phyloP scores from a whole-genome alignment of 2,888 invertebrate genomes.

The Coelinius sp. region DNA sequence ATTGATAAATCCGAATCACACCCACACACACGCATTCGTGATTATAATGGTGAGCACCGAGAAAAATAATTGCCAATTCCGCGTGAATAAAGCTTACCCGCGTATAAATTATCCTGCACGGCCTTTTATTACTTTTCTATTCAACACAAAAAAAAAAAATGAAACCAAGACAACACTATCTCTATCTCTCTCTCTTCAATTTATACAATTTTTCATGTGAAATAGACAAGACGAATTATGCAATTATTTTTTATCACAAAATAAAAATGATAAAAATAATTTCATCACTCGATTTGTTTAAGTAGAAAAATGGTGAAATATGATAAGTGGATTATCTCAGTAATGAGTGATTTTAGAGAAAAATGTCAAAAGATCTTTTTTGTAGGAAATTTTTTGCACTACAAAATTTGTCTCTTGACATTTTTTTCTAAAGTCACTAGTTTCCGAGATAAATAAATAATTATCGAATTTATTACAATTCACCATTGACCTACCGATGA shows the following conservation, averaged over 20 bases:
- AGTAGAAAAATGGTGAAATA: too few relatives aligned
- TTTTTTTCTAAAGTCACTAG: too few relatives aligned
- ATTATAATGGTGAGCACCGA: conserved; percentile 70
- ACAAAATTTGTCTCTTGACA: too few relatives aligned
- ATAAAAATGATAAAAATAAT: conserved; percentile 15
- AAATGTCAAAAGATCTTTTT: too few relatives aligned
- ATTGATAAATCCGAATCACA: conserved; percentile 61
- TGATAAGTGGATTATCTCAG: too few relatives aligned
- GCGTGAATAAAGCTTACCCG: conserved; percentile 55
- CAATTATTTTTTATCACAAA: neutral
- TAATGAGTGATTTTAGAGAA: too few relatives aligned
- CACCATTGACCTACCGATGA: conserved; percentile 22
- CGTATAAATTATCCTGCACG: conserved; percentile 50
- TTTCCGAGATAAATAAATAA: too few relatives aligned
- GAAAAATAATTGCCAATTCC: conserved; percentile 61
- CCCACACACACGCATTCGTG: conserved; percentile 49
- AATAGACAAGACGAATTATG: neutral
- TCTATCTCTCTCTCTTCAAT: conserved; percentile 31
- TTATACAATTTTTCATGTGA: conserved; percentile 34
- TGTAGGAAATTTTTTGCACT: too few relatives aligned
- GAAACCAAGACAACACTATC: neutral
- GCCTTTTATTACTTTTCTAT: conserved; percentile 48
- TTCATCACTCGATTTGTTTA: too few relatives aligned
- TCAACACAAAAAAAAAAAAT: neutral
- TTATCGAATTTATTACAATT: too few relatives aligned